These are phyloP conservation scores for Harpalus rufipes DNA, from an alignment of 2,888 invertebrate genomes.

Conservation along the genomic window DNA sequence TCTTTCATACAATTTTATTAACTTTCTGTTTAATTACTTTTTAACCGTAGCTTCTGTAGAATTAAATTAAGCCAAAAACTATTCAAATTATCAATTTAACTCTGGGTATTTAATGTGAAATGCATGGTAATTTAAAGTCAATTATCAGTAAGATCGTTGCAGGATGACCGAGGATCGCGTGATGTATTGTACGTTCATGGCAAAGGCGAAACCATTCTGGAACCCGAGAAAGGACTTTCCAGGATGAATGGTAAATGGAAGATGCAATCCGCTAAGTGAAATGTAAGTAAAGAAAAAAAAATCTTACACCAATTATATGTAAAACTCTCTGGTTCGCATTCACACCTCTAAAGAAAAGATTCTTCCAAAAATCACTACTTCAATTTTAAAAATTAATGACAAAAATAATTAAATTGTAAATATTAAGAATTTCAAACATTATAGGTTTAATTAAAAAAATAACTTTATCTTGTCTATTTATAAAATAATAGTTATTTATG, in stretches of 20 bases:
- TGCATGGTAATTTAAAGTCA: constrained; percentile 26
- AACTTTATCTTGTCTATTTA: no score
- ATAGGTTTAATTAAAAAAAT: no score
- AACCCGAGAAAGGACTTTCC: neutral
- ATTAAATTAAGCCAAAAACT: neutral
- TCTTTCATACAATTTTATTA: no score
- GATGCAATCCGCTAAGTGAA: neutral
- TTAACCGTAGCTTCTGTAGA: neutral
- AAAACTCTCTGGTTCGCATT: no score
- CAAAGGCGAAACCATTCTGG: neutral
- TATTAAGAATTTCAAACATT: no score
- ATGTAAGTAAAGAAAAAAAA: neutral
- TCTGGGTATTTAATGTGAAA: constrained; percentile 21
- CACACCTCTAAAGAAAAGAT: no score
- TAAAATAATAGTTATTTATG: no score
- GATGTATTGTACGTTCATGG: constrained; percentile 36
- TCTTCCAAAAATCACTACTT: no score
- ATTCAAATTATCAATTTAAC: constrained; percentile 22
- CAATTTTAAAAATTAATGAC: no score
- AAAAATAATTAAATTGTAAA: no score
- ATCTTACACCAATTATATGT: neutral
- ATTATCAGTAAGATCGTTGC: constrained; percentile 23
- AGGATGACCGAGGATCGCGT: neutral
- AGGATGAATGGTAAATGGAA: neutral
- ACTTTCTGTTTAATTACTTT: no score